Percentiles rank a stretch among this genome's conserved stretches.
These are phyloP conservation scores for Rhimphoctona megacephalus DNA, from an alignment of 2,888 invertebrate species.

Conservation along the genomic window DNA sequence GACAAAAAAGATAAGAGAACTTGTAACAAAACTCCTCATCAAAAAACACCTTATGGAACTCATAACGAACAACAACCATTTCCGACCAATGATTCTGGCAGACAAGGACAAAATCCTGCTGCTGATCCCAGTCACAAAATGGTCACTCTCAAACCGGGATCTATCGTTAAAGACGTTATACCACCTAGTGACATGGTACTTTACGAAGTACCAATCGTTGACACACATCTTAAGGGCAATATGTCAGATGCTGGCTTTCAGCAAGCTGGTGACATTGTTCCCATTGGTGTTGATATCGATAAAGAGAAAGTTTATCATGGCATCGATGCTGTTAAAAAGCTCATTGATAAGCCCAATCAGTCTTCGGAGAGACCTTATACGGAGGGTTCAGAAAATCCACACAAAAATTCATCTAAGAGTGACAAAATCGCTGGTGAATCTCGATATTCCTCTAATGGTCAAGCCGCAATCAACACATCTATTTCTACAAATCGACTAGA, in stretches of 20 bases:
- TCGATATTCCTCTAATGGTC: not conserved
- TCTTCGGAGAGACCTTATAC: conserved; percentile 31
- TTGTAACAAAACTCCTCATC: conserved; percentile 49
- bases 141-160: conserved; percentile 75
- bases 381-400: conserved; percentile 12
- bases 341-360: conserved; percentile 49
- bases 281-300: conserved; percentile 74
- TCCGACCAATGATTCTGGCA: not conserved
- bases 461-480: not conserved
- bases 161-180: conserved; percentile 75
- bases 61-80: not conserved
- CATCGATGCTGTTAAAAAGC: conserved; percentile 68
- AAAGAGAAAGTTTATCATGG: conserved; percentile 75
- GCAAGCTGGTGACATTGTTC: conserved; percentile 75
- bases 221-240: conserved; percentile 73
- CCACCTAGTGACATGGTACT: conserved; percentile 71
- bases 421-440: not conserved
- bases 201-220: conserved; percentile 74
- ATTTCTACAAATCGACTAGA: conserved; percentile 7
- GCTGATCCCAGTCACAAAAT: conserved; percentile 47
- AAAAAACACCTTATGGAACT: not conserved
- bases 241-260: conserved; percentile 78
- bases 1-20: conserved; percentile 61
- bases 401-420: not conserved
- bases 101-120: not conserved